Percentiles rank a stretch among this genome's conserved stretches.
phyloP scores from a whole-genome alignment of 2,888 invertebrate genomes.

The Ceraclea dissimilis region DNA sequence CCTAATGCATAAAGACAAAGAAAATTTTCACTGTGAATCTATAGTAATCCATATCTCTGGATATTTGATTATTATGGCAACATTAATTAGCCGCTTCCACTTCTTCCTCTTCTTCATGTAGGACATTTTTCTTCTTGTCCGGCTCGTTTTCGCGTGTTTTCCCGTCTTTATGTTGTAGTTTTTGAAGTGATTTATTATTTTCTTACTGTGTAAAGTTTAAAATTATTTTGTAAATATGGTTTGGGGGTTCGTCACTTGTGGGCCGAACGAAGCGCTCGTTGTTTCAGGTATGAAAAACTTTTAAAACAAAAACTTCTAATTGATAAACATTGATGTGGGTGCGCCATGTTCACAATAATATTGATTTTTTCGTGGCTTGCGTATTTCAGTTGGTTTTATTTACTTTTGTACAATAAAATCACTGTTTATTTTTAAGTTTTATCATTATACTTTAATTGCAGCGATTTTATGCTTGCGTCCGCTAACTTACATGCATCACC shows the following conservation, averaged over 20 bases:
- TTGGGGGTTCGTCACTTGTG: conserved; percentile 91
- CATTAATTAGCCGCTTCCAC: no score
- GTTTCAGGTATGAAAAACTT: conserved; percentile 70
- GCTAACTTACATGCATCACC: no score
- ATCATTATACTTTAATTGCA: not conserved
- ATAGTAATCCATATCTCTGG: no score
- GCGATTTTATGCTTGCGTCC: not conserved
- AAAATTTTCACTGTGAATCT: no score
- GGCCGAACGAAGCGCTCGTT: conserved; percentile 90
- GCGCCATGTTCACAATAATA: conserved; percentile 17
- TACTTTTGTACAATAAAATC: no score
- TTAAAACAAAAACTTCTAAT: not conserved
- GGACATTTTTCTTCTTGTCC: no score
- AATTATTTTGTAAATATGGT: conserved; percentile 42
- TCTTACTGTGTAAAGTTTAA: not conserved
- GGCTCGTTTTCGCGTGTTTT: not conserved
- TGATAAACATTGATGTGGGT: conserved; percentile 8
- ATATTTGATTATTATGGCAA: no score
- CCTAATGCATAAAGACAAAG: no score
- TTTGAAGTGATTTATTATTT: not conserved
- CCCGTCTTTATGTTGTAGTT: not conserved
- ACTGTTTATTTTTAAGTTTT: no score
- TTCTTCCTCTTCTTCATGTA: no score
- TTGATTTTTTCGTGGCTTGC: conserved; percentile 16
- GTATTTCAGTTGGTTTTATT: not conserved